Evolutionary conservation across 64 coral and sea anemone species (phyloP).

Genomic region (Exaiptasia diaphana): DNA sequence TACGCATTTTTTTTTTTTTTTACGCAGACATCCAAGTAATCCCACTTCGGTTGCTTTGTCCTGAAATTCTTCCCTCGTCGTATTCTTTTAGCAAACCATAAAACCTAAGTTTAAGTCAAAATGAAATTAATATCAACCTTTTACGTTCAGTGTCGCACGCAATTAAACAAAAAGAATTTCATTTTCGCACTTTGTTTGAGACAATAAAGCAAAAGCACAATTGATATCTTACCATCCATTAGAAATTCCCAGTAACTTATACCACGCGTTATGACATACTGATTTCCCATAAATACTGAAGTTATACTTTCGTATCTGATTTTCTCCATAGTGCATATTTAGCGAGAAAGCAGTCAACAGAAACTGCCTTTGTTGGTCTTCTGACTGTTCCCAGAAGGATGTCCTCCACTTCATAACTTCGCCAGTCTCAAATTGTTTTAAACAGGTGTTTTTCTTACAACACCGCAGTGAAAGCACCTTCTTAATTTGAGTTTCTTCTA

Average conservation of each 20-base stretch:
- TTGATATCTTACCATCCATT: background rate
- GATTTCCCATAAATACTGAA: background rate
- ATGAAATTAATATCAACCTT: background rate
- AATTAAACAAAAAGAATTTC: background rate
- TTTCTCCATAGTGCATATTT: background rate
- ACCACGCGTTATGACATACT: background rate
- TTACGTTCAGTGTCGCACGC: no score
- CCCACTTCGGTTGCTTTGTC: background rate
- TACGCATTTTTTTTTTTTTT: slow-evolving; percentile 13
- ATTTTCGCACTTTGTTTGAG: background rate
- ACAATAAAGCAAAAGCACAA: no score
- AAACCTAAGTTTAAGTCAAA: background rate
- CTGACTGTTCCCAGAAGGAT: background rate
- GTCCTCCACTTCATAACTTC: background rate
- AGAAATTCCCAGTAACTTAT: background rate
- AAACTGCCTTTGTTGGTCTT: slow-evolving; percentile 17
- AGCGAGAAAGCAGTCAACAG: background rate
- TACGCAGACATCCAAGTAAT: background rate
- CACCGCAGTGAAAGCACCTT: no score
- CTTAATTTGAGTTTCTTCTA: no score
- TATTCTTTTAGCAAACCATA: background rate
- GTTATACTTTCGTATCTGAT: background rate
- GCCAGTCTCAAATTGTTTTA: background rate
- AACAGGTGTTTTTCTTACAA: background rate
- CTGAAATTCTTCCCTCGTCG: background rate